Evolutionary conservation across 2,888 invertebrate species (phyloP).

Genomic region (Drosophila paramelanica): DNA sequence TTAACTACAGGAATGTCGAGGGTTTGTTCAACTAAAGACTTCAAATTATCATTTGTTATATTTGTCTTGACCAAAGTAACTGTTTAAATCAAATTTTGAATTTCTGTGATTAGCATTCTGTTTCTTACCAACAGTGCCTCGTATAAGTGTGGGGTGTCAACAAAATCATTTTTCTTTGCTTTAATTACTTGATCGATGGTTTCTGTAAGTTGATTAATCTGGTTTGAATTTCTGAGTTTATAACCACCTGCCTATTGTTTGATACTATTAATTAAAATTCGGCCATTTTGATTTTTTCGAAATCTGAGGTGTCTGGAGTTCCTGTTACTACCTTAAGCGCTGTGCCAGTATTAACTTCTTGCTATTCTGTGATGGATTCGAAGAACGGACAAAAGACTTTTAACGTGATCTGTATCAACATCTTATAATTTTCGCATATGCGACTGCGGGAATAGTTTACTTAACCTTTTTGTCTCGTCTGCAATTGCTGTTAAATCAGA

Average conservation of each 20-base stretch:
- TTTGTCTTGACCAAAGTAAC: background rate
- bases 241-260: background rate
- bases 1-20: background rate
- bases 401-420: background rate
- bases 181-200: background rate
- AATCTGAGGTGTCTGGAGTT: background rate
- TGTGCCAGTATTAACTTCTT: too few species aligned
- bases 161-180: background rate
- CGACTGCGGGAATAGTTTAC: too few species aligned
- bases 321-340: too few species aligned
- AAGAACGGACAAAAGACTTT: background rate
- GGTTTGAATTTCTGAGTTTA: background rate
- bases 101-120: background rate
- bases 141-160: background rate
- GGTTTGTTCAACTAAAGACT: background rate
- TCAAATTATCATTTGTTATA: background rate
- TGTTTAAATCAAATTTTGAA: background rate
- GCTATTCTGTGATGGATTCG: too few species aligned
- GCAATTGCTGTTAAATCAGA: too few species aligned
- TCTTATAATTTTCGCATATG: too few species aligned
- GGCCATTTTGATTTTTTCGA: background rate
- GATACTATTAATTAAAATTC: background rate
- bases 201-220: background rate
- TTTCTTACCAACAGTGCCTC: background rate
- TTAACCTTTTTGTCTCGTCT: too few species aligned